Conservation (phyloP, 1,140 invertebrate species). For the Psix sp. region DNA sequence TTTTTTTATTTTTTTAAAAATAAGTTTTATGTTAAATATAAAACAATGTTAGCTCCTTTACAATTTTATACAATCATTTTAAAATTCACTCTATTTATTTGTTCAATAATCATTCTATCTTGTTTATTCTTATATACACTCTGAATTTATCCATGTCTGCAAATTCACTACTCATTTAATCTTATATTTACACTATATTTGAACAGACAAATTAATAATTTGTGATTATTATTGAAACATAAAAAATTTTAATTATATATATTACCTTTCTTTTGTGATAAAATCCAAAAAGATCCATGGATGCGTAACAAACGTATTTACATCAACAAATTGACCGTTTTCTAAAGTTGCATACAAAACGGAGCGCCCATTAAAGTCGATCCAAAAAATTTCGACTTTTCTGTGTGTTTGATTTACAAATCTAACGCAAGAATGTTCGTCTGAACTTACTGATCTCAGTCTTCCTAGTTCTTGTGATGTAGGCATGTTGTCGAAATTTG, state of each 20-base stretch:
- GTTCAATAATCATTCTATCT: not conserved
- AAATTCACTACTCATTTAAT: too few relatives aligned
- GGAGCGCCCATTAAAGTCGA: slow-evolving; percentile 82
- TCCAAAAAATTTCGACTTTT: slow-evolving; percentile 84
- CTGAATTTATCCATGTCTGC: too few relatives aligned
- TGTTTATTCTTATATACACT: too few relatives aligned
- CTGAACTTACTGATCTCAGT: slow-evolving; percentile 7
- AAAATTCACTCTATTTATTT: too few relatives aligned
- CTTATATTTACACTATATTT: not conserved
- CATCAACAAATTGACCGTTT: slow-evolving; percentile 78
- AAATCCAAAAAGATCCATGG: slow-evolving; percentile 84
- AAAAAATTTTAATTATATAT: too few relatives aligned
- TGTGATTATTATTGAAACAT: too few relatives aligned
- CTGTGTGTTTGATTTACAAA: slow-evolving; percentile 83
- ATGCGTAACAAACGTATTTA: slow-evolving; percentile 85
- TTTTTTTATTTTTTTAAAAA: too few relatives aligned
- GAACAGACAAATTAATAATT: too few relatives aligned
- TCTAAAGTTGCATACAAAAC: slow-evolving; percentile 78
- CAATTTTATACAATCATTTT: too few relatives aligned
- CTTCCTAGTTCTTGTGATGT: not conserved
- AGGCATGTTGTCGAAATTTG: too few relatives aligned
- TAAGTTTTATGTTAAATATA: too few relatives aligned
- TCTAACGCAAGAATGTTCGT: slow-evolving; percentile 78
- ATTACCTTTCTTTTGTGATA: slow-evolving; percentile 79
- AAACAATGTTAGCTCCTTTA: too few relatives aligned